Conservation (phyloP, 2,888 invertebrate genomes). For the Anoncus sp. region DNA sequence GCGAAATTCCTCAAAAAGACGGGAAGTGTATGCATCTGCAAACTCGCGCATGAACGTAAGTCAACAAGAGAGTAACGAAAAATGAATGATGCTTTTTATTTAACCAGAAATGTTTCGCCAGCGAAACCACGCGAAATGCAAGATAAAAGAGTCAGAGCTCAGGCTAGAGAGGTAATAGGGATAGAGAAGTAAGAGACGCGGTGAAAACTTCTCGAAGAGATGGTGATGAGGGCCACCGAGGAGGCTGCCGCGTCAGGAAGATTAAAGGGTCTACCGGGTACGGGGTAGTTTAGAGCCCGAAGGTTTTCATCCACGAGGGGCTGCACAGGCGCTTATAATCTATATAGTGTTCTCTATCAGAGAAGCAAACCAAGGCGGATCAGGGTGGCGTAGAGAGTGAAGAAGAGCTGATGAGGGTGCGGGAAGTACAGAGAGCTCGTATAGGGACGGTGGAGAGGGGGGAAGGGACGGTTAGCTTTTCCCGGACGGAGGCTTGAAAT, state of each 20-base stretch:
- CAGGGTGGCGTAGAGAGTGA: constrained; percentile 60
- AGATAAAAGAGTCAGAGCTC: constrained; percentile 39
- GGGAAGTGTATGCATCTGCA: no score
- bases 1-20: no score
- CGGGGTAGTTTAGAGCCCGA: constrained; percentile 35
- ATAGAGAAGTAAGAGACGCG: constrained; percentile 10
- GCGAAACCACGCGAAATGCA: constrained; percentile 10
- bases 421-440: constrained; percentile 31
- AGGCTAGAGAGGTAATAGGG: constrained; percentile 21
- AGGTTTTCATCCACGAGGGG: constrained; percentile 22
- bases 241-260: constrained; percentile 72
- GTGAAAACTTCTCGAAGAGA: constrained; percentile 30
- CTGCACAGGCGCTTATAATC: constrained; percentile 9
- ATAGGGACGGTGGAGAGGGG: constrained; percentile 47
- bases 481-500: constrained; percentile 79
- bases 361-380: constrained; percentile 51
- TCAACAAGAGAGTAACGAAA: no score
- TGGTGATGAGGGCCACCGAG: constrained; percentile 46
- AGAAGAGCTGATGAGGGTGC: constrained; percentile 51
- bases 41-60: no score
- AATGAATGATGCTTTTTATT: no score
- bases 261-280: constrained; percentile 67
- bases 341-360: constrained; percentile 30
- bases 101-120: no score
- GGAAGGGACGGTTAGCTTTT: constrained; percentile 77